Conservation (phyloP, 2,888 invertebrate species). For the Athalia circularis region DNA sequence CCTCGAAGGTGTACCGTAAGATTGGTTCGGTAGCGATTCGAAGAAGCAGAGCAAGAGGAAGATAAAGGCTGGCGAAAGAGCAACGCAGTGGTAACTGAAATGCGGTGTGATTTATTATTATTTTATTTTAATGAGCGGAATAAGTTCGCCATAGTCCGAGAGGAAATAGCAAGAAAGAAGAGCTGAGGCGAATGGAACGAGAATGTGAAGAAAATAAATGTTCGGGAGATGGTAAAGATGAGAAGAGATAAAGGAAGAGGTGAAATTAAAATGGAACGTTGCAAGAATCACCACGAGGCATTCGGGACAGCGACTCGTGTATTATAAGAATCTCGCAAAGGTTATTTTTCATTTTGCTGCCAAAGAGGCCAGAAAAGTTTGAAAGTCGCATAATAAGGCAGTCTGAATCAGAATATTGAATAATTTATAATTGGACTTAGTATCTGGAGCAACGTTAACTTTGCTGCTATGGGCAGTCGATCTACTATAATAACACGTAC, state of each 20-base stretch:
- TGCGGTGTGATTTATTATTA: slow-evolving; percentile 46
- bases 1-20: too few relatives aligned
- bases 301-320: slow-evolving; percentile 39
- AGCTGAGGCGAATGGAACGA: slow-evolving; percentile 17
- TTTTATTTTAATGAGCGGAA: slow-evolving; percentile 48
- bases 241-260: neutral
- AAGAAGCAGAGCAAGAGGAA: too few relatives aligned
- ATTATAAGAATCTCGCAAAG: slow-evolving; percentile 37
- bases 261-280: slow-evolving; percentile 41
- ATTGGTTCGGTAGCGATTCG: too few relatives aligned
- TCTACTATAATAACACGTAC: slow-evolving; percentile 24
- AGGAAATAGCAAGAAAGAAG: neutral
- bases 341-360: slow-evolving; percentile 47
- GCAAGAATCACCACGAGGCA: slow-evolving; percentile 32
- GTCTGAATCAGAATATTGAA: slow-evolving; percentile 45
- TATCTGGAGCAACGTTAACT: slow-evolving; percentile 29
- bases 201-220: slow-evolving; percentile 18
- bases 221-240: neutral
- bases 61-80: neutral
- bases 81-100: slow-evolving; percentile 12
- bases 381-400: slow-evolving; percentile 45
- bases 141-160: slow-evolving; percentile 26
- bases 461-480: slow-evolving; percentile 10
- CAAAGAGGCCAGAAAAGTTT: slow-evolving; percentile 45
- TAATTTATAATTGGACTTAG: slow-evolving; percentile 46